Percentiles rank a stretch among this genome's conserved stretches.
phyloP scores from a whole-genome alignment of 2,113 vertebrate species.

The Ptilonorhynchus violaceus region DNA sequence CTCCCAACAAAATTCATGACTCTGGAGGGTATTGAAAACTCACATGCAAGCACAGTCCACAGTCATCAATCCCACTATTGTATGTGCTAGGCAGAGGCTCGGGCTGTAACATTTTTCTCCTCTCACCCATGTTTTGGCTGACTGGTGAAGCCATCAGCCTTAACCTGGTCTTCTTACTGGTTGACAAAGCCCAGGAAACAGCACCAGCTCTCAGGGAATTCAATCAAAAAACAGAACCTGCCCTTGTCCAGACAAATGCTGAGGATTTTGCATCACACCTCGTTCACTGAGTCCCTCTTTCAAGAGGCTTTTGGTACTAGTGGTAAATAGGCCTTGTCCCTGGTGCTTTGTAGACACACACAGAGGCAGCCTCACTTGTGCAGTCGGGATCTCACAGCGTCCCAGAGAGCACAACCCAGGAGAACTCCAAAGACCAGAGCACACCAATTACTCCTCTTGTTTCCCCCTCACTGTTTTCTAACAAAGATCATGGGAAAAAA shows the following conservation, averaged over 20 bases:
- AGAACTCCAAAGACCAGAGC: background rate
- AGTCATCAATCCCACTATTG: background rate
- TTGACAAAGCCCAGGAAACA: background rate
- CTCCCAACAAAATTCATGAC: background rate
- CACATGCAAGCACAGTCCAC: background rate
- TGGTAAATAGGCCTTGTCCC: background rate
- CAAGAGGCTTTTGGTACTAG: background rate
- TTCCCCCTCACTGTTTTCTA: background rate
- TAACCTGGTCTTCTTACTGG: background rate
- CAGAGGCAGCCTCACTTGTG: rapidly evolving
- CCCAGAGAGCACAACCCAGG: background rate
- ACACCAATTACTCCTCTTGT: background rate
- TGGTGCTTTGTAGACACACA: background rate
- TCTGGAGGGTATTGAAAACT: background rate
- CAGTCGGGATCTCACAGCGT: background rate
- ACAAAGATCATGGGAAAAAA: background rate
- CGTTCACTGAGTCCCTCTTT: background rate
- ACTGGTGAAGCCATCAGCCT: background rate
- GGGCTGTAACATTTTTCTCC: background rate
- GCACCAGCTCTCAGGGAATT: background rate
- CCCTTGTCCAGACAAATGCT: background rate
- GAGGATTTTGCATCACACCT: background rate
- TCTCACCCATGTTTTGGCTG: background rate
- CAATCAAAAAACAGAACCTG: background rate
- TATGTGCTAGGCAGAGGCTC: background rate